Conservation (phyloP, 2,113 vertebrate species). For the Stegostoma tigrinum region DNA sequence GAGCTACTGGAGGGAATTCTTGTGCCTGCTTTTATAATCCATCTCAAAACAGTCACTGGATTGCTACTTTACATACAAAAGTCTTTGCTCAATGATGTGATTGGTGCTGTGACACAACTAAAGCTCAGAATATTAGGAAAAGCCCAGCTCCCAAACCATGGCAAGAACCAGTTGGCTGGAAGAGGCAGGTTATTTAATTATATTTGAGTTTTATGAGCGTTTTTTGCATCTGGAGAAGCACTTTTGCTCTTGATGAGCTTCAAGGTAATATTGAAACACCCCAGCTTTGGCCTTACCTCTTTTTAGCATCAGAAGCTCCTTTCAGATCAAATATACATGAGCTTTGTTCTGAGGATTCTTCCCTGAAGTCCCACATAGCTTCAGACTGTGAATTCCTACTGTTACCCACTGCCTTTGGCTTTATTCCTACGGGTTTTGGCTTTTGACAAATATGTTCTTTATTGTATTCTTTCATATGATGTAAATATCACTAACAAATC, state of each 20-base stretch:
- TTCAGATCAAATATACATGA: neutral
- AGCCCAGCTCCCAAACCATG: neutral
- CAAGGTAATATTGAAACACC: neutral
- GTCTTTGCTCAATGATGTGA: neutral
- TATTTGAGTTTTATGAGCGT: neutral
- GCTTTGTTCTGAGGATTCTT: neutral
- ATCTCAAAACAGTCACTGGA: neutral
- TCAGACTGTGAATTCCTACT: neutral
- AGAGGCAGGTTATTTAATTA: neutral
- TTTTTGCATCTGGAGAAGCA: neutral
- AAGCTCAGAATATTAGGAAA: neutral
- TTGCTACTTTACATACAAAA: neutral
- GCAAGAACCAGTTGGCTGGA: neutral
- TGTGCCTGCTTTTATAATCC: neutral
- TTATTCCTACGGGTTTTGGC: too few relatives aligned
- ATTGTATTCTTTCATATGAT: too few relatives aligned
- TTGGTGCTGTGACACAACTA: neutral
- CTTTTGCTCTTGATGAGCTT: neutral
- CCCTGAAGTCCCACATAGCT: neutral
- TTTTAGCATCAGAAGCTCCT: neutral
- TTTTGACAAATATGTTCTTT: too few relatives aligned
- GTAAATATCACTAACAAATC: too few relatives aligned
- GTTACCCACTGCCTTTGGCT: too few relatives aligned
- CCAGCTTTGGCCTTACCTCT: neutral
- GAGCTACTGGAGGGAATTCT: neutral